These are phyloP conservation scores for Mesembrinibis cayennensis DNA, from an alignment of 2,113 vertebrate species.

Conservation along the genomic window DNA sequence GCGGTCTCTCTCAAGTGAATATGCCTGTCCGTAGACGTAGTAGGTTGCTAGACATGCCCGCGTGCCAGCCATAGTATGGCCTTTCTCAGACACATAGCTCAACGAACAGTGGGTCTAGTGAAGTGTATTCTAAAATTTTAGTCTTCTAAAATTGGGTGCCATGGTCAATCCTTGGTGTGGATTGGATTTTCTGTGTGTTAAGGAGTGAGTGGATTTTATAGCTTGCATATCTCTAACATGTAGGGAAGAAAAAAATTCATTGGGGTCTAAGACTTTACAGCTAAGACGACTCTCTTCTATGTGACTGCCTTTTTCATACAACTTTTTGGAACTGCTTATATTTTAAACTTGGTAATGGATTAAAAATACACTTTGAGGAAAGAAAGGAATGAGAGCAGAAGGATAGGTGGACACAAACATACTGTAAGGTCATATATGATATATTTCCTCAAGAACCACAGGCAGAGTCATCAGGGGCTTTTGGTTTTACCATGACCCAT, in stretches of 20 bases:
- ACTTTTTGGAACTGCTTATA: neutral
- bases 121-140: neutral
- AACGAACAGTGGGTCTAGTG: neutral
- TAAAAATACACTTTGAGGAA: neutral
- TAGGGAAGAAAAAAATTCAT: neutral
- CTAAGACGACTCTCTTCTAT: neutral
- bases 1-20: neutral
- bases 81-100: neutral
- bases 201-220: neutral
- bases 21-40: accelerated
- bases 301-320: neutral
- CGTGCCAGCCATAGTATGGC: neutral
- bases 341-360: neutral
- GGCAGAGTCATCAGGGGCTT: neutral
- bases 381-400: neutral
- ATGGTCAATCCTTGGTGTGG: neutral
- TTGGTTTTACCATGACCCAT: neutral
- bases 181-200: neutral
- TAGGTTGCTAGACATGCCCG: neutral
- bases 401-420: neutral
- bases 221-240: neutral
- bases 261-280: neutral
- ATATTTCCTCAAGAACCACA: neutral
- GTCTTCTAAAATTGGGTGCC: neutral
- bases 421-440: neutral